These are phyloP conservation scores for Thinocorus orbignyianus DNA, from an alignment of 2,113 vertebrate species.

Conservation along the genomic window DNA sequence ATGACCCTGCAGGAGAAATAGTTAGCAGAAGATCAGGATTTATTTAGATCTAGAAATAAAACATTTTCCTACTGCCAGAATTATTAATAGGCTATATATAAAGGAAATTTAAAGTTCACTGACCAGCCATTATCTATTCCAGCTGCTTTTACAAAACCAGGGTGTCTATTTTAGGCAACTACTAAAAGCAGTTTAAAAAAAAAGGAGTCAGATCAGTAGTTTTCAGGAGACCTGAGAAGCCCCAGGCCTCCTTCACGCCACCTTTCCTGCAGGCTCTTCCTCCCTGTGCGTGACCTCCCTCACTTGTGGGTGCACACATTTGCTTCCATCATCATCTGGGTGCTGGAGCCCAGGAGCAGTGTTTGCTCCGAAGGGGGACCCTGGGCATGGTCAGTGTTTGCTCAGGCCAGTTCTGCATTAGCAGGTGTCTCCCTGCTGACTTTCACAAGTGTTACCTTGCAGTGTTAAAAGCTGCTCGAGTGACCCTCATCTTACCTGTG, in stretches of 20 bases:
- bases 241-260: neutral
- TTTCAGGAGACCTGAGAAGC: neutral
- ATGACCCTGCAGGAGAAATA: neutral
- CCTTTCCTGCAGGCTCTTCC: neutral
- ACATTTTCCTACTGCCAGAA: neutral
- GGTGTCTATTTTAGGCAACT: neutral
- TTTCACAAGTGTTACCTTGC: neutral
- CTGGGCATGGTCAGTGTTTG: fast-evolving
- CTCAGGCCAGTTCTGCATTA: neutral
- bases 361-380: fast-evolving
- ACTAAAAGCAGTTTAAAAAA: neutral
- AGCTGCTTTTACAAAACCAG: neutral
- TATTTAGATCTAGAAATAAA: slow-evolving; percentile 21
- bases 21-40: neutral
- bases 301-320: fast-evolving
- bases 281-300: fast-evolving
- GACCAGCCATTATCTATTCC: neutral
- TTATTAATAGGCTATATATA: slow-evolving; percentile 7
- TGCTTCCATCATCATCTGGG: fast-evolving
- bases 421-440: neutral
- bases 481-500: neutral
- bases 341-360: fast-evolving
- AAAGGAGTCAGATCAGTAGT: neutral
- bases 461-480: neutral
- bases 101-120: slow-evolving; percentile 1